phyloP scores from a whole-genome alignment of 2,797 vertebrate species.

The Anolis apletophallus region DNA sequence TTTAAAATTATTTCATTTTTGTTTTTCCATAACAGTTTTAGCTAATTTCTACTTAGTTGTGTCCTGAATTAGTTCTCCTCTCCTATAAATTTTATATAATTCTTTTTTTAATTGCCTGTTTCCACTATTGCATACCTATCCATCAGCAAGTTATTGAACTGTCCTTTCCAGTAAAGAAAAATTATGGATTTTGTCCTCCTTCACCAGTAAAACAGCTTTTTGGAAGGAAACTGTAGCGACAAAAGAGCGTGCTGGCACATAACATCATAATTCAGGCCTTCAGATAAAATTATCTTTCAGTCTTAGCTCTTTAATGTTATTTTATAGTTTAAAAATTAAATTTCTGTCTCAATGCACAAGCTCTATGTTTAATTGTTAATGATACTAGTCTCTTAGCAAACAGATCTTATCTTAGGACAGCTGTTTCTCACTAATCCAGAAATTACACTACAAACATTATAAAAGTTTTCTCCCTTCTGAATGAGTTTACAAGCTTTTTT shows the following conservation, averaged over 20 bases:
- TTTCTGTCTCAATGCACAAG: background rate
- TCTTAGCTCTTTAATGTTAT: constrained; percentile 10
- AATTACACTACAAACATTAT: background rate
- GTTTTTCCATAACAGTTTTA: background rate
- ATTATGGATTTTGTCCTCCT: constrained; percentile 28
- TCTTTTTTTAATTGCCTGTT: background rate
- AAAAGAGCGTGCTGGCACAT: background rate
- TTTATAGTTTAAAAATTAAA: constrained; percentile 2
- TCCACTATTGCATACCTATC: constrained; percentile 17
- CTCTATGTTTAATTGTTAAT: background rate
- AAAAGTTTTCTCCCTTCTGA: background rate
- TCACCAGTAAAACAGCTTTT: background rate
- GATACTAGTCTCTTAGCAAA: background rate
- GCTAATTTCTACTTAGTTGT: constrained; percentile 10
- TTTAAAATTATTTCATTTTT: background rate
- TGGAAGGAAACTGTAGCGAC: background rate
- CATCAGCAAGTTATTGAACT: constrained; percentile 16
- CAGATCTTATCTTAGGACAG: background rate
- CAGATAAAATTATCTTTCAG: background rate
- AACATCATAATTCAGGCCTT: background rate
- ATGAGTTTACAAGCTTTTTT: no score
- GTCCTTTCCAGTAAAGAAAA: constrained; percentile 33
- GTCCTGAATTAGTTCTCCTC: constrained; percentile 4
- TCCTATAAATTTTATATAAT: constrained; percentile 37
- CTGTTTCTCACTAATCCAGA: background rate